These are phyloP conservation scores for Notodonta ziczac DNA, from an alignment of 2,888 invertebrate species.

Conservation along the genomic window DNA sequence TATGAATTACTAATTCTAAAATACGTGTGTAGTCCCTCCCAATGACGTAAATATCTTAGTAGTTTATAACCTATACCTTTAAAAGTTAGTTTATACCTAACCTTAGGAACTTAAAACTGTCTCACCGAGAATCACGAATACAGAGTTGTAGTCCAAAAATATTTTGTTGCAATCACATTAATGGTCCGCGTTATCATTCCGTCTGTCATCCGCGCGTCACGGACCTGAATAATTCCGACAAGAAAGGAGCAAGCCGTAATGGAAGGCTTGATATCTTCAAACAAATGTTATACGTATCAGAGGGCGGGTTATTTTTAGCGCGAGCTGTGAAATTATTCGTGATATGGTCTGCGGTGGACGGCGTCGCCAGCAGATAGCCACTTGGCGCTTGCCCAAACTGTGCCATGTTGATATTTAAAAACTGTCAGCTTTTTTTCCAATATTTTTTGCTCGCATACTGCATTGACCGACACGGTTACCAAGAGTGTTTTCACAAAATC, in stretches of 20 bases:
- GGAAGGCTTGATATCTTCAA: not conserved
- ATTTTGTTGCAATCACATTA: not conserved
- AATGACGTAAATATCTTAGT: too few relatives aligned
- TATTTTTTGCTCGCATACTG: not conserved
- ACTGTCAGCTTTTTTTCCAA: not conserved
- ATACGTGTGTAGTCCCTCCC: too few relatives aligned
- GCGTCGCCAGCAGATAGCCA: slow-evolving; percentile 5
- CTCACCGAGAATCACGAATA: not conserved
- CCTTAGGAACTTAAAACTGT: not conserved
- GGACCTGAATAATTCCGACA: not conserved
- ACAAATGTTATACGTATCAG: not conserved
- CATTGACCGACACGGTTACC: not conserved
- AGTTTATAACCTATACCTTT: too few relatives aligned
- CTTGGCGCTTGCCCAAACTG: slow-evolving; percentile 6
- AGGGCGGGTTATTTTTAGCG: slow-evolving; percentile 2
- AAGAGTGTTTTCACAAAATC: too few relatives aligned
- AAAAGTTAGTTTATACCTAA: too few relatives aligned
- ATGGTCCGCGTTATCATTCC: not conserved
- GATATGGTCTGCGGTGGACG: slow-evolving; percentile 3
- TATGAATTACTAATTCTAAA: too few relatives aligned
- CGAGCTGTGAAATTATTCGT: slow-evolving; percentile 7
- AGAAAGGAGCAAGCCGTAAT: not conserved
- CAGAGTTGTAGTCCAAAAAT: not conserved
- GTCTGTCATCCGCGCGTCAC: not conserved
- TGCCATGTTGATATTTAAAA: slow-evolving; percentile 6